Conservation (phyloP, 35 echinoderm and acorn worm species). For the Stichopus chloronotus region DNA sequence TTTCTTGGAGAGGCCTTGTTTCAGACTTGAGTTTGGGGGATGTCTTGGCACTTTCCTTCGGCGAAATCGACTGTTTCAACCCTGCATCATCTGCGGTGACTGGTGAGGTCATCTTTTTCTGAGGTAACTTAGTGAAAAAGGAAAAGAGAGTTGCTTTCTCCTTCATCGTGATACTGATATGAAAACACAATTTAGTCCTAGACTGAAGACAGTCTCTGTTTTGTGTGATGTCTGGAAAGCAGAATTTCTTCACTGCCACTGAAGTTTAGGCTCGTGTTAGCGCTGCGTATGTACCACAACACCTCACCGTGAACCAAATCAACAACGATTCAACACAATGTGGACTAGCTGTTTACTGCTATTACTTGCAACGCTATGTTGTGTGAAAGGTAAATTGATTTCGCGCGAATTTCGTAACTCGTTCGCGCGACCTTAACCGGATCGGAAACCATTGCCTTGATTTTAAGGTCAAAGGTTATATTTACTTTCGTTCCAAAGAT, state of each 20-base stretch:
- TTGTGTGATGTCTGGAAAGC: not conserved
- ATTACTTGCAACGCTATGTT: no score
- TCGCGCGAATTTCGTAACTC: not conserved
- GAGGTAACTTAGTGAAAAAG: conserved; percentile 70
- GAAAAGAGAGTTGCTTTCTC: conserved; percentile 67
- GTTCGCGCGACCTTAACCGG: not conserved
- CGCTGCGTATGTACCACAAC: no score
- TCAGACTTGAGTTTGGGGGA: not conserved
- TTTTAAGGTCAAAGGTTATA: conserved; percentile 41
- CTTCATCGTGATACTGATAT: not conserved
- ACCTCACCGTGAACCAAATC: no score
- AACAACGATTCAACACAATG: no score
- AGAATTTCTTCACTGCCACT: no score
- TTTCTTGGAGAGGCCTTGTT: conserved; percentile 12
- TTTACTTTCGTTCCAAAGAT: not conserved
- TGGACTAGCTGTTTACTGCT: no score
- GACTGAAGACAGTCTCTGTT: not conserved
- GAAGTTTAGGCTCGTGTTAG: no score
- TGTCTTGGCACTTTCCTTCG: conserved; percentile 71
- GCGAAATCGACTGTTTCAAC: conserved; percentile 60
- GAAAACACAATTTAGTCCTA: no score
- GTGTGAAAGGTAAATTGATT: not conserved
- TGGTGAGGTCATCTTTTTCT: conserved; percentile 61
- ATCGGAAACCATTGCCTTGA: not conserved
- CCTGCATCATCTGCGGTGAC: conserved; percentile 67